Evolutionary conservation across 2,888 invertebrate genomes (phyloP).

Genomic region (Gymnocheta viridis): DNA sequence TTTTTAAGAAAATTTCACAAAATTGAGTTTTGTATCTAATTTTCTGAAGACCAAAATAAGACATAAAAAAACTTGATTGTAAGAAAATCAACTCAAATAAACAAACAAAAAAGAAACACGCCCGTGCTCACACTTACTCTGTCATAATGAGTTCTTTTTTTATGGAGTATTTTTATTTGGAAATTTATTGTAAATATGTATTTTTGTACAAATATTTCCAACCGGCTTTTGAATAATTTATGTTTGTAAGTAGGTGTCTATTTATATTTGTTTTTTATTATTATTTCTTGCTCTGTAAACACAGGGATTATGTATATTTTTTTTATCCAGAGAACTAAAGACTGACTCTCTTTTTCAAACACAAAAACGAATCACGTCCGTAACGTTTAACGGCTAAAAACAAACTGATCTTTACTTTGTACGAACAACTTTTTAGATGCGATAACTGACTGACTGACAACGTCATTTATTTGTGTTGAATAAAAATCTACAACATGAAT

Average conservation of each 20-base stretch:
- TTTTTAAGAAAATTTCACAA: too few relatives aligned
- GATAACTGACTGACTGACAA: background rate
- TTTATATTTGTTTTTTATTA: conserved; percentile 6
- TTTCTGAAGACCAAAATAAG: background rate
- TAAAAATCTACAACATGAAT: conserved; percentile 15
- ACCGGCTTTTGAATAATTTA: conserved; percentile 37
- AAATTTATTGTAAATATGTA: too few relatives aligned
- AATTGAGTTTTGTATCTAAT: background rate
- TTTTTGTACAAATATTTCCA: conserved; percentile 24
- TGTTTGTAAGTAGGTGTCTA: background rate
- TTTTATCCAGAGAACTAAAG: conserved; percentile 13
- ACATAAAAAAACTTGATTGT: background rate
- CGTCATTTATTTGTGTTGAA: background rate
- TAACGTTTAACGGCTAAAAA: conserved; percentile 39
- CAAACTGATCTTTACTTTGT: conserved; percentile 54
- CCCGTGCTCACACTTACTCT: conserved; percentile 59
- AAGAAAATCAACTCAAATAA: background rate
- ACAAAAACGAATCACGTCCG: conserved; percentile 6
- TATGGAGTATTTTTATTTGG: conserved; percentile 14
- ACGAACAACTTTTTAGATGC: conserved; percentile 29
- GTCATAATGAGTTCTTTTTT: conserved; percentile 48
- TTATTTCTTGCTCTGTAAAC: conserved; percentile 14
- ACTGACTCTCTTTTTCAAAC: background rate
- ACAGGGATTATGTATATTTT: conserved; percentile 1
- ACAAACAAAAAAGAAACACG: background rate